Evolutionary conservation across 2,797 vertebrate species (phyloP).

Genomic region (Sebastes steindachneri): DNA sequence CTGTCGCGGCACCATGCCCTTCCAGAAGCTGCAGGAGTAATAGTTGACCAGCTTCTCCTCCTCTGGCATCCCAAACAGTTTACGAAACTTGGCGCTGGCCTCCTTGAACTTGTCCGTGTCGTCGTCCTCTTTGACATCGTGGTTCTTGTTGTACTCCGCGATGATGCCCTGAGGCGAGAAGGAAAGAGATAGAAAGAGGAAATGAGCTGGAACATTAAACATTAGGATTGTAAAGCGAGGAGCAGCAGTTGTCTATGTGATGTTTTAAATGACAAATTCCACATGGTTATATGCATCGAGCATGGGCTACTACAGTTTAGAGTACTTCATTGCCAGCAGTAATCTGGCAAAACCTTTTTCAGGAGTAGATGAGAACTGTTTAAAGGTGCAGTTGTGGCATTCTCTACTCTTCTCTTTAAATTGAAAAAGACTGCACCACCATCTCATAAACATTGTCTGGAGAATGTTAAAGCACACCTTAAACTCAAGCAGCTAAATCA

Average conservation of each 20-base stretch:
- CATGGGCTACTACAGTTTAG: neutral
- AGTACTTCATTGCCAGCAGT: neutral
- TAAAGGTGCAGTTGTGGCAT: no score
- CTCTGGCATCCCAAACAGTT: slow-evolving; percentile 96
- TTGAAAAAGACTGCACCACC: neutral
- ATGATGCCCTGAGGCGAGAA: slow-evolving; percentile 90
- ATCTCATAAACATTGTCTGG: neutral
- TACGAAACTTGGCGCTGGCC: slow-evolving; percentile 93
- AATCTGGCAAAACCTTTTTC: neutral
- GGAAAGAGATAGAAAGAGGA: neutral
- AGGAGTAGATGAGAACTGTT: neutral
- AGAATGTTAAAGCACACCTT: neutral
- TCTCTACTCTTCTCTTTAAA: neutral
- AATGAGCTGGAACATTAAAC: neutral
- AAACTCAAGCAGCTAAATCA: neutral
- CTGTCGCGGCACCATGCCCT: slow-evolving; percentile 95
- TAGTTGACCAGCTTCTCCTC: slow-evolving; percentile 99
- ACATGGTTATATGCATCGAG: neutral
- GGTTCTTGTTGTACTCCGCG: slow-evolving; percentile 97
- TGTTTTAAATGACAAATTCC: neutral
- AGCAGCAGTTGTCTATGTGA: neutral
- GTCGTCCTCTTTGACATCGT: slow-evolving; percentile 93
- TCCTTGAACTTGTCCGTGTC: slow-evolving; percentile 98
- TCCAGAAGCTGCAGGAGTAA: slow-evolving; percentile 99
- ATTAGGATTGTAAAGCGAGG: neutral